Conservation (phyloP, 2,888 invertebrate species). For the Arge pagana region DNA sequence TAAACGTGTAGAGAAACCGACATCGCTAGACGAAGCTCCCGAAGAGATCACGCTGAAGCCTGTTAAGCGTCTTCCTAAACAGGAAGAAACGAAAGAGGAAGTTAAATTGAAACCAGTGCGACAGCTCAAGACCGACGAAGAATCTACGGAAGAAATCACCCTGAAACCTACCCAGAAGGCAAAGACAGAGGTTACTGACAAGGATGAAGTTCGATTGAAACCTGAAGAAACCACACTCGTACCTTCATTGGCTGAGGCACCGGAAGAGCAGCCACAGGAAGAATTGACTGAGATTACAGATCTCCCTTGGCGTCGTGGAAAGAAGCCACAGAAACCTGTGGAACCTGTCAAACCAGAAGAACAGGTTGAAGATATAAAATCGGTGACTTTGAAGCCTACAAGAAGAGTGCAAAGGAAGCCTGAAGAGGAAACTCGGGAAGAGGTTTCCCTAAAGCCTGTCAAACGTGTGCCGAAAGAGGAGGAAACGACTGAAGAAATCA, state of each 20-base stretch:
- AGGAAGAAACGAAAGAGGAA: conserved; percentile 37
- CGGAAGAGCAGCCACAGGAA: conserved; percentile 25
- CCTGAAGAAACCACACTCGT: conserved; percentile 39
- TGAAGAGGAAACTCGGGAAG: conserved; percentile 29
- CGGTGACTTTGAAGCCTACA: conserved; percentile 28
- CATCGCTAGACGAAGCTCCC: conserved; percentile 61
- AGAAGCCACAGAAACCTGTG: conserved; percentile 18
- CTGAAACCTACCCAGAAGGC: conserved; percentile 23
- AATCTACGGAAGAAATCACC: conserved; percentile 29
- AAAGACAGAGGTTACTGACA: conserved; percentile 37
- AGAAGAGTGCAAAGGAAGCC: conserved; percentile 26
- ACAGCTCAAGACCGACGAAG: conserved; percentile 22
- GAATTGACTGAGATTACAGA: conserved; percentile 36
- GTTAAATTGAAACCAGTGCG: conserved; percentile 24
- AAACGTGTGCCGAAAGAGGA: conserved; percentile 35
- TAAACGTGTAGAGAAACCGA: conserved; percentile 40
- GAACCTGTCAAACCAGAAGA: conserved; percentile 31
- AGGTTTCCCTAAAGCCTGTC: conserved; percentile 34
- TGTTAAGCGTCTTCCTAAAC: conserved; percentile 36
- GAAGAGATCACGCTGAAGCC: conserved; percentile 28
- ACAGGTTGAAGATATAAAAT: conserved; percentile 26
- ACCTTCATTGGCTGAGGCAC: conserved; percentile 33
- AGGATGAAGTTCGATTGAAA: conserved; percentile 34
- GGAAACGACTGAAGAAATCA: conserved; percentile 37
- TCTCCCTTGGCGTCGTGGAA: conserved; percentile 23